Conservation (phyloP, 2,888 invertebrate genomes). For the Platycheirus albimanus region DNA sequence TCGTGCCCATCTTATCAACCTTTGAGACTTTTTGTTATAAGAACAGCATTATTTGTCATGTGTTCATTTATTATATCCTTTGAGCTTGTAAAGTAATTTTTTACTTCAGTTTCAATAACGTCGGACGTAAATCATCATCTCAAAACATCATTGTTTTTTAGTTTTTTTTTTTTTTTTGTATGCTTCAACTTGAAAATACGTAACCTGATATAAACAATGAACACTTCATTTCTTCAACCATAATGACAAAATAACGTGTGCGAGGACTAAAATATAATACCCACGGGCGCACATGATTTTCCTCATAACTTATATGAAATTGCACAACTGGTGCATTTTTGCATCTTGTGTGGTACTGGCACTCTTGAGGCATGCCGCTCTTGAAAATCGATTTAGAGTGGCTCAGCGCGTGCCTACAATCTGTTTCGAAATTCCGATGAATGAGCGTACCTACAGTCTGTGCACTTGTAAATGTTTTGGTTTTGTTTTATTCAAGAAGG, state of each 20-base stretch:
- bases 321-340: constrained; percentile 68
- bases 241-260: constrained; percentile 36
- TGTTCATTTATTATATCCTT: not conserved
- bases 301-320: constrained; percentile 58
- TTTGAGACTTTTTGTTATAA: not conserved
- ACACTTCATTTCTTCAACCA: constrained; percentile 32
- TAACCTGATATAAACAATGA: constrained; percentile 56
- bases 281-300: constrained; percentile 41
- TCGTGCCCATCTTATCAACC: not conserved
- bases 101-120: not conserved
- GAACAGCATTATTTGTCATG: constrained; percentile 3
- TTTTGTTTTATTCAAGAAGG: constrained; percentile 45
- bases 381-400: constrained; percentile 53
- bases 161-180: not conserved
- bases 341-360: constrained; percentile 71
- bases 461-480: constrained; percentile 66
- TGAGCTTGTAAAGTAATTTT: not conserved
- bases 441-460: constrained; percentile 34
- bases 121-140: not conserved
- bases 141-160: constrained; percentile 3
- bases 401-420: constrained; percentile 70
- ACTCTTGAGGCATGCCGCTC: constrained; percentile 48
- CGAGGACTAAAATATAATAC: constrained; percentile 4
- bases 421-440: constrained; percentile 71
- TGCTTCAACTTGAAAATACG: not conserved